These are phyloP conservation scores for Platypus cylindrus DNA, from an alignment of 2,888 invertebrate species.

Conservation along the genomic window DNA sequence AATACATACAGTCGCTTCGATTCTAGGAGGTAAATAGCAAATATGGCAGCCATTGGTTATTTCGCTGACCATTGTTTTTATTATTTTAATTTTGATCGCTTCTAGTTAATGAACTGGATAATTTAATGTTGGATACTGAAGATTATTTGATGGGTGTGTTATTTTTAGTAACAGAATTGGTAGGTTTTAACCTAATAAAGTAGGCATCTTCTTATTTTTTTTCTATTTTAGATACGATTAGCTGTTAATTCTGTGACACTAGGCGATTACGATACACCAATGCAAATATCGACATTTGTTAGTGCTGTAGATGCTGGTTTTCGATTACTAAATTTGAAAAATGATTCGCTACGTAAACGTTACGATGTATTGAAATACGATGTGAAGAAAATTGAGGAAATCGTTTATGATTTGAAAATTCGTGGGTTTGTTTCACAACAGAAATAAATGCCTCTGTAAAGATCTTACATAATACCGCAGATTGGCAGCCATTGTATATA, in stretches of 20 bases:
- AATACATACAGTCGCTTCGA: constrained; percentile 60
- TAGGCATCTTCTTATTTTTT: background rate
- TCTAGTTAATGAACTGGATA: constrained; percentile 61
- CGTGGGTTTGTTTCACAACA: constrained; percentile 51
- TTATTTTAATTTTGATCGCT: constrained; percentile 5
- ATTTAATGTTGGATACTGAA: constrained; percentile 82
- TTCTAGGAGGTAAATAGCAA: constrained; percentile 56
- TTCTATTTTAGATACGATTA: constrained; percentile 49
- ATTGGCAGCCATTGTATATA: too few species aligned
- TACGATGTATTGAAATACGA: constrained; percentile 85
- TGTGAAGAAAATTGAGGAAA: constrained; percentile 87
- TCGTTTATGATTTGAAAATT: constrained; percentile 78
- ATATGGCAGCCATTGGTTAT: too few species aligned
- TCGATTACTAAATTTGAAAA: constrained; percentile 78
- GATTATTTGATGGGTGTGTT: constrained; percentile 80
- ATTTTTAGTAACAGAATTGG: constrained; percentile 73
- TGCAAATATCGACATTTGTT: constrained; percentile 75
- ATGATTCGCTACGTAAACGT: constrained; percentile 73
- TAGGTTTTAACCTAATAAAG: constrained; percentile 30
- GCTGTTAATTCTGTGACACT: constrained; percentile 76
- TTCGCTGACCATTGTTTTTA: too few species aligned
- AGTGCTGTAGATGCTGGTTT: constrained; percentile 82
- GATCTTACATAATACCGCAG: too few species aligned
- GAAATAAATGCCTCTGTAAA: too few species aligned
- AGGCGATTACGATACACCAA: constrained; percentile 69